Percentiles rank a stretch among this genome's conserved stretches.
Conservation (phyloP, 2,797 vertebrate genomes). For the Threskiornis aethiopicus region DNA sequence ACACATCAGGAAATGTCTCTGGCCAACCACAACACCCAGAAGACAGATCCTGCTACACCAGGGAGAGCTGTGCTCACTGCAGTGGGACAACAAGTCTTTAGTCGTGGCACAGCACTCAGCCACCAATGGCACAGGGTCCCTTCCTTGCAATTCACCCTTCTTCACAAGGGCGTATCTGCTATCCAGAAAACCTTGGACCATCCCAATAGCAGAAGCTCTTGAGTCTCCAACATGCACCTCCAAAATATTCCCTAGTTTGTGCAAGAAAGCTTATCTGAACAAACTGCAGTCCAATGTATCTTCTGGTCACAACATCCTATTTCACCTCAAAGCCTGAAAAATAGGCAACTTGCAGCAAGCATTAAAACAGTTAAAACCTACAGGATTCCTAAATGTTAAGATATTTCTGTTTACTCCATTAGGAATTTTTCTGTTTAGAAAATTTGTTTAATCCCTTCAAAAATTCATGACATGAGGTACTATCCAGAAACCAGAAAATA, state of each 20-base stretch:
- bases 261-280: background rate
- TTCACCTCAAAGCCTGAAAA: background rate
- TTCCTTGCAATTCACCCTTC: background rate
- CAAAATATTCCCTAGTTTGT: background rate
- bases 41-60: rapidly evolving
- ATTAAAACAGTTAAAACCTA: background rate
- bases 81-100: background rate
- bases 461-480: background rate
- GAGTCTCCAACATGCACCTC: background rate
- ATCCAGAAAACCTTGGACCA: background rate
- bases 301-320: background rate
- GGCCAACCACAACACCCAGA: background rate
- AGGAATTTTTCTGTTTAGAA: background rate
- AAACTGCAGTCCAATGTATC: background rate
- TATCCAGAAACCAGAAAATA: background rate
- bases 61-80: background rate
- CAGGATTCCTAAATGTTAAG: background rate
- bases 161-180: background rate
- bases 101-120: background rate
- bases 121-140: background rate
- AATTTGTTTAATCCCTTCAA: background rate
- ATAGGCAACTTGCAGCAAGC: background rate
- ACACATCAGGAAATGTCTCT: background rate
- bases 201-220: background rate
- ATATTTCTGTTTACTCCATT: background rate